These are phyloP conservation scores for Zygogramma bicolorata DNA, from an alignment of 2,888 invertebrate genomes.

Conservation along the genomic window DNA sequence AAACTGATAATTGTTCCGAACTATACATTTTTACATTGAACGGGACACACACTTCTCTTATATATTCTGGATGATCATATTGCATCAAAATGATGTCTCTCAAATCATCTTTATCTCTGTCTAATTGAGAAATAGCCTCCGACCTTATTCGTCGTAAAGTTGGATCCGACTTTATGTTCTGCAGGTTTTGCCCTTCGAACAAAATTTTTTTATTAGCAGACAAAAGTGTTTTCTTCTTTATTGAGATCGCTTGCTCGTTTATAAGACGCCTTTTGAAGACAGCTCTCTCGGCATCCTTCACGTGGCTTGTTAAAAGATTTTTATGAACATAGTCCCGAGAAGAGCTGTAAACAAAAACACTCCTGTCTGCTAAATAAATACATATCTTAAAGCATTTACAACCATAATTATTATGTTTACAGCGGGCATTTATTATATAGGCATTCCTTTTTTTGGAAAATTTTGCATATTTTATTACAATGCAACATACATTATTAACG, in stretches of 20 bases:
- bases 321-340: too few relatives aligned
- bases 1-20: constrained; percentile 30
- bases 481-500: too few relatives aligned
- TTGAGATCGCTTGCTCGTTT: neutral
- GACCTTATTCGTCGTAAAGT: constrained; percentile 36
- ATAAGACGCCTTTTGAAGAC: neutral
- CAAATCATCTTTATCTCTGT: too few relatives aligned
- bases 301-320: neutral
- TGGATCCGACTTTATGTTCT: constrained; percentile 37
- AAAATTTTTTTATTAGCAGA: neutral
- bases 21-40: constrained; percentile 44
- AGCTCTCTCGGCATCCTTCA: neutral
- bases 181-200: constrained; percentile 14
- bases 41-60: constrained; percentile 39
- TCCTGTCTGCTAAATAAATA: neutral
- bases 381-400: neutral
- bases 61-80: constrained; percentile 39
- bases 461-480: too few relatives aligned
- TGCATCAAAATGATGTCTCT: constrained; percentile 35
- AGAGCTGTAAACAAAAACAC: neutral
- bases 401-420: neutral
- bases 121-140: constrained; percentile 24
- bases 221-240: constrained; percentile 16
- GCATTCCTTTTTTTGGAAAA: too few relatives aligned
- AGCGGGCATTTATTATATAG: too few relatives aligned